Conservation (phyloP, 2,113 vertebrate species). For the Bagarius yarrelli region DNA sequence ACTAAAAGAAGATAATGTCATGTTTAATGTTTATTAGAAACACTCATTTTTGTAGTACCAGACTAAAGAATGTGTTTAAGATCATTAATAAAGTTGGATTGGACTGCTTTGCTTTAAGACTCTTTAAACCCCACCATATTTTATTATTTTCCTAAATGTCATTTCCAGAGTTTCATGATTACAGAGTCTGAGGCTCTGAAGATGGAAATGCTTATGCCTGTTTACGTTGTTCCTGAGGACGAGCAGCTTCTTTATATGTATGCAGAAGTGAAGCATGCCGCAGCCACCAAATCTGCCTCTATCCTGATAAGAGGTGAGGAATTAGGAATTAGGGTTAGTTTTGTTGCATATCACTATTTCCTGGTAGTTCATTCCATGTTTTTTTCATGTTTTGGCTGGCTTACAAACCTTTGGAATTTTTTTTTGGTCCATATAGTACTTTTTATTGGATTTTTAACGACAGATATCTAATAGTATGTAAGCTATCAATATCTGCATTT, state of each 20-base stretch:
- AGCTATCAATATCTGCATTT: background rate
- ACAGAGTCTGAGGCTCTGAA: constrained; percentile 64
- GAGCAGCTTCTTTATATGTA: constrained; percentile 76
- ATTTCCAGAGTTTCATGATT: constrained; percentile 70
- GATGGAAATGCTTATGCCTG: constrained; percentile 67
- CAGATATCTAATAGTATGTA: background rate
- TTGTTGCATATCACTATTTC: background rate
- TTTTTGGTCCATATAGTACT: background rate
- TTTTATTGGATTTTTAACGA: background rate
- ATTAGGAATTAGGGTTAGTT: background rate
- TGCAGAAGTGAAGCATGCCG: constrained; percentile 70
- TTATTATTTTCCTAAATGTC: background rate
- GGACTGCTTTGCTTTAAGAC: background rate
- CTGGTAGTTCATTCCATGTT: background rate
- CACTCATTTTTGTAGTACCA: background rate
- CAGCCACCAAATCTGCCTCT: constrained; percentile 63
- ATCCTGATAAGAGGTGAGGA: constrained; percentile 69
- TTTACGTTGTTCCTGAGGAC: constrained; percentile 72
- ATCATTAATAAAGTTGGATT: background rate
- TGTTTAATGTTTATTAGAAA: background rate
- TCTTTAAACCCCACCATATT: background rate
- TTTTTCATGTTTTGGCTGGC: background rate
- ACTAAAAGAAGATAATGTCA: background rate
- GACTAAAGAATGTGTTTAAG: background rate
- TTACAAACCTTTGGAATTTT: background rate